These are phyloP conservation scores for Molossus alvarezi DNA, from an alignment of 2,797 vertebrate species.

Conservation along the genomic window DNA sequence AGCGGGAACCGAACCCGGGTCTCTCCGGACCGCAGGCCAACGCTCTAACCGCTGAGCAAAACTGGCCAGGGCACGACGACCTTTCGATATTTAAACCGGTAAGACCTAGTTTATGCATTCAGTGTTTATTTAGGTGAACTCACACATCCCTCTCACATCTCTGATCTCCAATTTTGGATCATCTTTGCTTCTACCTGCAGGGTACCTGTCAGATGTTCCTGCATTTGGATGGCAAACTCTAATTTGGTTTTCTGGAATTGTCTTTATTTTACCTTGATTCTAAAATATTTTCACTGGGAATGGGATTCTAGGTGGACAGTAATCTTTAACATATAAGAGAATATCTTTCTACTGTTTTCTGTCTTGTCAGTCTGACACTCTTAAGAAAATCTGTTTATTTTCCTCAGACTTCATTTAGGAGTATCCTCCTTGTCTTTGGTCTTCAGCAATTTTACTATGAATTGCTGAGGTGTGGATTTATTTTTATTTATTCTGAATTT, in stretches of 20 bases:
- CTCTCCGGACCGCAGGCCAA: too few relatives aligned
- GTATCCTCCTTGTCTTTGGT: not conserved
- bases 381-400: conserved; percentile 15
- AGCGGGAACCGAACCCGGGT: too few relatives aligned
- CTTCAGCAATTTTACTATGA: not conserved
- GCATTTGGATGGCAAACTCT: not conserved
- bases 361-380: not conserved
- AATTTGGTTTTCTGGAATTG: conserved; percentile 31
- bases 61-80: too few relatives aligned
- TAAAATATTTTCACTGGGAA: conserved; percentile 46
- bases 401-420: not conserved
- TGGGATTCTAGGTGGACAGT: conserved; percentile 30
- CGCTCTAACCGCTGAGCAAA: too few relatives aligned
- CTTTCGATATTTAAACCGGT: not conserved
- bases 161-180: not conserved
- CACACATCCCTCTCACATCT: not conserved
- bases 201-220: not conserved
- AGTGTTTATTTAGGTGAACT: not conserved
- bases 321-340: not conserved
- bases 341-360: not conserved
- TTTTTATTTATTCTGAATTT: conserved; percentile 23
- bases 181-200: not conserved
- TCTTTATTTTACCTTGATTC: conserved; percentile 57
- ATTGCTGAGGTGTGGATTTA: not conserved
- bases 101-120: not conserved